These are phyloP conservation scores for Hystrix brachyura DNA, from an alignment of 2,113 vertebrate species.

Conservation along the genomic window DNA sequence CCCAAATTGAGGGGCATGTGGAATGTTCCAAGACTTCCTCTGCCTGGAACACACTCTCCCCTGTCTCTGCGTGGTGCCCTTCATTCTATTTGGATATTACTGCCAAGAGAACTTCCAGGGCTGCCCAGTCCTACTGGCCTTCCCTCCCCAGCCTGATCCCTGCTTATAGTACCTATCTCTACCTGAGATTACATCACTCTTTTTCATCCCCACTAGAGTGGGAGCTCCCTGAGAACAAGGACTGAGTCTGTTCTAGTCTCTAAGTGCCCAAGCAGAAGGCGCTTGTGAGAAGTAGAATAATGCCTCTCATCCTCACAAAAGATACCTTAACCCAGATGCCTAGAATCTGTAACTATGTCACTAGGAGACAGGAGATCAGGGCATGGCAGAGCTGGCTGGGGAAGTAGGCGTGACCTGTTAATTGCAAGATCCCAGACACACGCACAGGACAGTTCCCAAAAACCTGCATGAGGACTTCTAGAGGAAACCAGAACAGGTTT, in stretches of 20 bases:
- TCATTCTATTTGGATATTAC: neutral
- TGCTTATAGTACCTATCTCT: neutral
- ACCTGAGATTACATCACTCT: neutral
- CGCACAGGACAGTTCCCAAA: neutral
- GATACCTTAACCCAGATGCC: too few species aligned
- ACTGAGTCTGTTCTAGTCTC: neutral
- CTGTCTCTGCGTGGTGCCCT: neutral
- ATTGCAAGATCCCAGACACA: neutral
- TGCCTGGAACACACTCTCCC: neutral
- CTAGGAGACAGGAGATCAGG: neutral
- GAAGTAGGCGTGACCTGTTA: neutral
- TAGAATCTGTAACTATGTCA: neutral
- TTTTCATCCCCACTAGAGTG: neutral
- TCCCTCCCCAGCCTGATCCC: neutral
- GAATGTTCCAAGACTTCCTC: neutral
- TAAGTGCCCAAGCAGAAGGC: neutral
- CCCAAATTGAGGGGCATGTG: neutral
- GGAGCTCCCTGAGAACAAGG: neutral
- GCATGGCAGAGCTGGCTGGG: neutral
- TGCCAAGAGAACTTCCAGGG: neutral
- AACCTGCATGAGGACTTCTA: neutral
- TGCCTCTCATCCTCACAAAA: neutral
- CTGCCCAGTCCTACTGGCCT: neutral
- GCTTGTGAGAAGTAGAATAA: neutral
- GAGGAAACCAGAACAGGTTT: neutral